Percentiles rank a stretch among this genome's conserved stretches.
These are phyloP conservation scores for Epinotia brunnichana DNA, from an alignment of 2,888 invertebrate species.

Conservation along the genomic window DNA sequence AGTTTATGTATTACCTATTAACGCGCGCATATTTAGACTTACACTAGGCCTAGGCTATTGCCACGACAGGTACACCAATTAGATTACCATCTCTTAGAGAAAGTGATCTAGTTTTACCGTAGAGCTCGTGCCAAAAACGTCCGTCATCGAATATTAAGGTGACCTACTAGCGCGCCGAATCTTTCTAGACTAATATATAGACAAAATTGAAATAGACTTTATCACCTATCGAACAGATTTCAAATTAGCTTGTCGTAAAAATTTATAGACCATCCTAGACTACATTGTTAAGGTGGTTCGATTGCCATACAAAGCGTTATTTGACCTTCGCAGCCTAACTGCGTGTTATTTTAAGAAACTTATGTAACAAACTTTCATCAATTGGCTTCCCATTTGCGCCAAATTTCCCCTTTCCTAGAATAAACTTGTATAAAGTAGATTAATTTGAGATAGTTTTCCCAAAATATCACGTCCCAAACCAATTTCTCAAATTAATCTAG, in stretches of 20 bases:
- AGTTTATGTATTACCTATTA: background rate
- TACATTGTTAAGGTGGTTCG: no score
- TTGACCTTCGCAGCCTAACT: no score
- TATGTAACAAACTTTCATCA: no score
- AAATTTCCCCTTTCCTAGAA: no score
- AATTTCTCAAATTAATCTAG: no score
- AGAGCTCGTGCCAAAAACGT: slow-evolving; percentile 39
- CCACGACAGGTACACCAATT: background rate
- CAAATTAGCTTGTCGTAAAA: background rate
- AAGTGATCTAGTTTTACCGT: slow-evolving; percentile 32
- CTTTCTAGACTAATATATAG: slow-evolving; percentile 26
- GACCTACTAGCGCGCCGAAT: slow-evolving; percentile 22
- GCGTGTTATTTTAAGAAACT: no score
- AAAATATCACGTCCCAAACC: no score
- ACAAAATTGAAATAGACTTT: background rate
- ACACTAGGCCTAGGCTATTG: background rate
- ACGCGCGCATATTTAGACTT: background rate
- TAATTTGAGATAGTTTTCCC: no score
- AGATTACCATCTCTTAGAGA: slow-evolving; percentile 21
- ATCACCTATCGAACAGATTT: background rate
- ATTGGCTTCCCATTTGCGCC: no score
- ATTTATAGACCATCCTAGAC: background rate
- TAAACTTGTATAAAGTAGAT: no score
- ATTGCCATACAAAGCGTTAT: no score
- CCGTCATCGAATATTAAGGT: slow-evolving; percentile 29